Percentiles rank a stretch among this genome's conserved stretches.
Evolutionary conservation across 2,113 vertebrate genomes (phyloP).

Genomic region (Callaeas wilsoni): DNA sequence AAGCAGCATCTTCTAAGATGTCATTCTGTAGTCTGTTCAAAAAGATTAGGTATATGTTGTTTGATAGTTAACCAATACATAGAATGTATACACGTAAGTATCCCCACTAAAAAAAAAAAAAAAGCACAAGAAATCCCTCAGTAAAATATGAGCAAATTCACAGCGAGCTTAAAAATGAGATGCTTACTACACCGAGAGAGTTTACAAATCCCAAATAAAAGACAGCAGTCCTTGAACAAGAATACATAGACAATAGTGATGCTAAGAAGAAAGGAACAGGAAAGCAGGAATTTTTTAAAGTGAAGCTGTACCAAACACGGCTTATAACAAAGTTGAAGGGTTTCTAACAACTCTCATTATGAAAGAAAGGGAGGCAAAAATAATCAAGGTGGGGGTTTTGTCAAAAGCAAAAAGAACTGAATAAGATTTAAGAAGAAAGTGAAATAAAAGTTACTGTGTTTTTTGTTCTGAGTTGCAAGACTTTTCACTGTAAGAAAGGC

Average conservation of each 20-base stretch:
- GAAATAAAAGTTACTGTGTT: not conserved
- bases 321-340: not conserved
- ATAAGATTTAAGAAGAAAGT: not conserved
- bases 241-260: not conserved
- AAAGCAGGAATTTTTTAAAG: not conserved
- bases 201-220: conserved; percentile 32
- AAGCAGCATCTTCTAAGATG: not conserved
- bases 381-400: not conserved
- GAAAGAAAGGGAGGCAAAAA: not conserved
- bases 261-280: not conserved
- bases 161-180: not conserved
- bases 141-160: not conserved
- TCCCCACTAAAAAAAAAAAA: not conserved
- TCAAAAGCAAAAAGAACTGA: not conserved
- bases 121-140: accelerated
- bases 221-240: not conserved
- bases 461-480: not conserved
- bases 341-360: not conserved
- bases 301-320: not conserved
- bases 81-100: not conserved
- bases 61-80: not conserved
- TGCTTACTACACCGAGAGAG: not conserved
- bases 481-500: not conserved
- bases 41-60: not conserved
- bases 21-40: not conserved